Evolutionary conservation across 2,888 invertebrate genomes (phyloP).

Genomic region (Amorpha juglandis): DNA sequence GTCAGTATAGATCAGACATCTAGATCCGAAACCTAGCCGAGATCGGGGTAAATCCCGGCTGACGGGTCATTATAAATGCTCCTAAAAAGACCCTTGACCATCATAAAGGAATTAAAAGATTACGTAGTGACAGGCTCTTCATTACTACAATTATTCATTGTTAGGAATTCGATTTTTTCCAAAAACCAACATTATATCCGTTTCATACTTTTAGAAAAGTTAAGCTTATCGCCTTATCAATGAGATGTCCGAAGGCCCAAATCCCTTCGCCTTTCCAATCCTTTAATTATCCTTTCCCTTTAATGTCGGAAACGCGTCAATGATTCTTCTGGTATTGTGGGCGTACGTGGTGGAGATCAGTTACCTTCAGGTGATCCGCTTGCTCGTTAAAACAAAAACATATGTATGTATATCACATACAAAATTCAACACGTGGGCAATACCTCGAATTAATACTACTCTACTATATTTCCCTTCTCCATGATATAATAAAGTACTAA

Average conservation of each 20-base stretch:
- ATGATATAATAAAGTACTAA: background rate
- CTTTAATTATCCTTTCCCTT: no score
- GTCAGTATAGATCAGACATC: constrained; percentile 18
- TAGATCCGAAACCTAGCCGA: constrained; percentile 17
- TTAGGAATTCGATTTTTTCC: no score
- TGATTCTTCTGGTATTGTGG: no score
- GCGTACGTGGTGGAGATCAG: no score
- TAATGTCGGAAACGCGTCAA: no score
- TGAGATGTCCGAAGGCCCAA: no score
- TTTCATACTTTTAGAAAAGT: no score
- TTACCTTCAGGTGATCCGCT: no score
- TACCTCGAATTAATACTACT: background rate
- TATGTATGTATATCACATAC: background rate
- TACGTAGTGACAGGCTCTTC: constrained; percentile 11
- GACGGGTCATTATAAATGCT: constrained; percentile 17
- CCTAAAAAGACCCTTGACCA: constrained; percentile 14
- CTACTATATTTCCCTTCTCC: background rate
- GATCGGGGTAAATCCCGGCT: constrained; percentile 18
- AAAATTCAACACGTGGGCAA: background rate
- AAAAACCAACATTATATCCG: no score
- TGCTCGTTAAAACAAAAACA: no score
- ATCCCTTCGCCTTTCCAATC: no score
- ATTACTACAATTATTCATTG: constrained; percentile 22
- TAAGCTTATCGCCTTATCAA: no score
- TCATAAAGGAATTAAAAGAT: constrained; percentile 20